Conservation (phyloP, 2,888 invertebrate genomes). For the Drosophila ezoana region DNA sequence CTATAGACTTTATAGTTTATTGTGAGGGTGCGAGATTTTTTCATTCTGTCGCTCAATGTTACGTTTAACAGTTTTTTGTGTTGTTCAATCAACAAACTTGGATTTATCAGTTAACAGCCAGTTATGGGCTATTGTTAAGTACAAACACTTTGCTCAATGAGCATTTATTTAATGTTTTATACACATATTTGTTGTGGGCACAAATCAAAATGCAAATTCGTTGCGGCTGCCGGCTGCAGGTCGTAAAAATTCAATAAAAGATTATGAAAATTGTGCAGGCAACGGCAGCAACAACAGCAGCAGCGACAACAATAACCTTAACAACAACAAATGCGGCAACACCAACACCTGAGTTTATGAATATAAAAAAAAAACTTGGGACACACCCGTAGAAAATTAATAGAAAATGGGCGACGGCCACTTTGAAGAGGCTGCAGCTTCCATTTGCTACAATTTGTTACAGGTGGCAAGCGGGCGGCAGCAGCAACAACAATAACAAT, state of each 20-base stretch:
- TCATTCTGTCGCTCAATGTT: conserved; percentile 32
- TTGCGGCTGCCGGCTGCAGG: conserved; percentile 62
- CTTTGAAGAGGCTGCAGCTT: conserved; percentile 65
- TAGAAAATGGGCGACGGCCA: conserved; percentile 44
- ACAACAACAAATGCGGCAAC: conserved; percentile 42
- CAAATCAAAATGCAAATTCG: conserved; percentile 62
- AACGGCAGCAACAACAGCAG: conserved; percentile 18
- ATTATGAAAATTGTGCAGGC: conserved; percentile 73
- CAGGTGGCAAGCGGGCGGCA: conserved; percentile 57
- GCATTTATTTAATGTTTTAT: conserved; percentile 58
- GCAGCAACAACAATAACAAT: conserved; percentile 32
- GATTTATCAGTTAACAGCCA: conserved; percentile 38
- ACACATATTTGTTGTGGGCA: conserved; percentile 35
- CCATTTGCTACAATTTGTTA: conserved; percentile 68
- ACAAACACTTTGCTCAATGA: conserved; percentile 66
- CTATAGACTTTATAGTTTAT: conserved; percentile 6
- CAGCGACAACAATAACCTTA: conserved; percentile 17
- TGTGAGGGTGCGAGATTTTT: conserved; percentile 19
- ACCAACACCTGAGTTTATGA: conserved; percentile 55
- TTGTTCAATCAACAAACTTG: conserved; percentile 18
- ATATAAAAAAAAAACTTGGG: conserved; percentile 27
- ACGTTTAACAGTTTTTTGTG: conserved; percentile 21
- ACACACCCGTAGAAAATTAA: conserved; percentile 67
- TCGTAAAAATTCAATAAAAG: conserved; percentile 68
- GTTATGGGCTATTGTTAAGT: conserved; percentile 49